phyloP scores from a whole-genome alignment of 30 jellyfish, hydroid and myxozoan genomes.

The Morbakka virulenta region DNA sequence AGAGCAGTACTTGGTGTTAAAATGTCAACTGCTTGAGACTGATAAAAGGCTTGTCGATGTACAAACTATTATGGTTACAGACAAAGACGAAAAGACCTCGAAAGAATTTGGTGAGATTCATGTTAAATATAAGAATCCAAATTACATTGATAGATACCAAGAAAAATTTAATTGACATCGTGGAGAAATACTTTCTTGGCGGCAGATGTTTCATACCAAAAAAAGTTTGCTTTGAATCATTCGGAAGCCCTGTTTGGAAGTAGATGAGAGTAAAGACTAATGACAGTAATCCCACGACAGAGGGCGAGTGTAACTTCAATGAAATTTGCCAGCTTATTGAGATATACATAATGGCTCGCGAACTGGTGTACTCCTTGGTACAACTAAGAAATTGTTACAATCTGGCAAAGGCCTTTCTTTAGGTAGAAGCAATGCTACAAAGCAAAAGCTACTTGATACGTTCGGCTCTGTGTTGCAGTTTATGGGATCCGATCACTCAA shows the following conservation, averaged over 20 bases:
- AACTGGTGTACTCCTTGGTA: too few relatives aligned
- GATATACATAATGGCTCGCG: too few relatives aligned
- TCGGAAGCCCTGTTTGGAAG: slow-evolving; percentile 47
- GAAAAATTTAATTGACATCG: slow-evolving; percentile 18
- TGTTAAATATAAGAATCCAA: neutral
- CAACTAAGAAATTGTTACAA: too few relatives aligned
- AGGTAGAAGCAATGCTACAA: neutral
- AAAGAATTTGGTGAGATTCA: slow-evolving; percentile 16
- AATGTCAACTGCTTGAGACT: slow-evolving; percentile 17
- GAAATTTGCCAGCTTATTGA: slow-evolving; percentile 22
- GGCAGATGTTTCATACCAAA: slow-evolving; percentile 20
- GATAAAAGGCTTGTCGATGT: slow-evolving; percentile 21
- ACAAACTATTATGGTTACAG: slow-evolving; percentile 12
- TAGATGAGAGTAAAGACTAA: slow-evolving; percentile 8
- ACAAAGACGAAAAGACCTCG: slow-evolving; percentile 11
- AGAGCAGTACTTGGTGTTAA: slow-evolving; percentile 34
- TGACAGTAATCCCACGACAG: slow-evolving; percentile 1
- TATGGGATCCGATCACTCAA: neutral
- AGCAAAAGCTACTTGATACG: neutral
- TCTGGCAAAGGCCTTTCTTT: neutral
- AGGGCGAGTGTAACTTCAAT: slow-evolving; percentile 9
- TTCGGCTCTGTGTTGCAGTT: neutral
- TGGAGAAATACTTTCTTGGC: slow-evolving; percentile 19
- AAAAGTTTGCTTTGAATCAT: slow-evolving; percentile 27
- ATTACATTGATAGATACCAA: slow-evolving; percentile 5